Conservation (phyloP, 2,888 invertebrate genomes). For the Hirtodrosophila trivittata region DNA sequence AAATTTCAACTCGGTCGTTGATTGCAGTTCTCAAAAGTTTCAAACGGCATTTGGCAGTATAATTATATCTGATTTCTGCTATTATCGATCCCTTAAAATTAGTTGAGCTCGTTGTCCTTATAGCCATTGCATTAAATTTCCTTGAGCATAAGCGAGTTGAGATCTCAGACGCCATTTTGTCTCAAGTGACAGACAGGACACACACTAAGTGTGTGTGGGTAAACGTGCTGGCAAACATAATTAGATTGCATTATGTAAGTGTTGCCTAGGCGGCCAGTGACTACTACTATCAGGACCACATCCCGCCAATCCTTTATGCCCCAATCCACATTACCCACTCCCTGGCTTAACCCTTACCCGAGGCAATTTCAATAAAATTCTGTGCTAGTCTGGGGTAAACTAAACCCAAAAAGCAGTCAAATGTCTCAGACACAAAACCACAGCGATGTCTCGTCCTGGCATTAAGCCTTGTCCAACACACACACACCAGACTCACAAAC, state of each 20-base stretch:
- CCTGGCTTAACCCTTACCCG: conserved; percentile 35
- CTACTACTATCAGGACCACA: conserved; percentile 4
- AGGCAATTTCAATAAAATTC: conserved; percentile 75
- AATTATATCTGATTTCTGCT: too few relatives aligned
- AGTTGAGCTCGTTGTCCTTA: too few relatives aligned
- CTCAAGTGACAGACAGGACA: conserved; percentile 29
- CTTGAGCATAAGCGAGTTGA: conserved; percentile 16
- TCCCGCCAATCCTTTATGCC: conserved; percentile 12
- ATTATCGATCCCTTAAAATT: too few relatives aligned
- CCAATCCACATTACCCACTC: neutral
- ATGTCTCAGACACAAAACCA: conserved; percentile 75
- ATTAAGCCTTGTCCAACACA: conserved; percentile 50
- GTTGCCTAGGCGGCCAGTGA: conserved; percentile 54
- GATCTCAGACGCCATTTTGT: conserved; percentile 55
- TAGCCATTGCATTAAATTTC: too few relatives aligned
- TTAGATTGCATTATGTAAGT: conserved; percentile 79
- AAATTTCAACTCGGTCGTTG: neutral
- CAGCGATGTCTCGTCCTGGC: conserved; percentile 62
- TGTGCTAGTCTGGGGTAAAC: conserved; percentile 39
- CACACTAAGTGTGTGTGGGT: conserved; percentile 4
- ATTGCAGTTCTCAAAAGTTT: too few relatives aligned
- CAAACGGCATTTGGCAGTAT: too few relatives aligned
- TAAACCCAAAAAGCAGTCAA: conserved; percentile 71
- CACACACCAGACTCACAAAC: conserved; percentile 34
- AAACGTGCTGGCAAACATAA: conserved; percentile 57